Conservation (phyloP, 2,113 vertebrate genomes). For the Oreochromis aureus region DNA sequence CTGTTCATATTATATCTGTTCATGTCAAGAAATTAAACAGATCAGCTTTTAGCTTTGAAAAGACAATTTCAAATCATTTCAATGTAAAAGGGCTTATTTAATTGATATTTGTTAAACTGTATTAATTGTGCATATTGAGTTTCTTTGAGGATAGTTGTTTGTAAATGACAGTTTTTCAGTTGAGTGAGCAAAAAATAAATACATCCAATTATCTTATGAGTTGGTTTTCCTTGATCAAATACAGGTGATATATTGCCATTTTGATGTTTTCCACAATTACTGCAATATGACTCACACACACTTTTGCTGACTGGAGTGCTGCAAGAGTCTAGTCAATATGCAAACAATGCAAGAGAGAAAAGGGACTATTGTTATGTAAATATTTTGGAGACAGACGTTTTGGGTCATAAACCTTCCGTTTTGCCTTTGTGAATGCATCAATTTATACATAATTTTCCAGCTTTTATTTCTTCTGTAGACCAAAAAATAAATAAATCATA, state of each 20-base stretch:
- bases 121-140: background rate
- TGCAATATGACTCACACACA: background rate
- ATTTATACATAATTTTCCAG: background rate
- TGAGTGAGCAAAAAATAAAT: background rate
- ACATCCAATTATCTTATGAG: background rate
- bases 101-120: background rate
- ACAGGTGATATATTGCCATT: background rate
- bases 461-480: background rate
- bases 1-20: background rate
- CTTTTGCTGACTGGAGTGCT: background rate
- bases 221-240: background rate
- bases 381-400: background rate
- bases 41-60: background rate
- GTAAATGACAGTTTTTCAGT: background rate
- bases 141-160: background rate
- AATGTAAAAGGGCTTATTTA: background rate
- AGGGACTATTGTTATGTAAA: background rate
- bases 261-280: background rate
- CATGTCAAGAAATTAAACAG: background rate
- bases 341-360: background rate
- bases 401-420: background rate
- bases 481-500: background rate
- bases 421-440: background rate
- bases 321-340: background rate
- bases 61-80: fast-evolving